A percentile compares a stretch with the other conserved stretches of the same genome.
phyloP scores from a whole-genome alignment of 2,888 invertebrate species.

The Pristionchus fissidentatus region DNA sequence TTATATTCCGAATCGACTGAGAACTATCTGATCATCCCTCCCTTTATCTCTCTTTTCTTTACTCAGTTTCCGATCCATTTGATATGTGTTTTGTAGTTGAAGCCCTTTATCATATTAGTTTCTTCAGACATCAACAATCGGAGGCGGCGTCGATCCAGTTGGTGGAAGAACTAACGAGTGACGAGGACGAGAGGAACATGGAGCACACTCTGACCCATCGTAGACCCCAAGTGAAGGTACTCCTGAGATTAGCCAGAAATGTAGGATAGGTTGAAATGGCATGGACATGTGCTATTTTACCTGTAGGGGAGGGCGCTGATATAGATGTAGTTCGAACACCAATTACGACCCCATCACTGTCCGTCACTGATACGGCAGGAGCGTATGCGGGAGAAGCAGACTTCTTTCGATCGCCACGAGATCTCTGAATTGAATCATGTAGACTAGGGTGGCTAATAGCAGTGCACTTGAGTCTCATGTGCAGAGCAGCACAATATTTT shows the following conservation, averaged over 20 bases:
- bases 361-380: background rate
- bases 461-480: too few species aligned
- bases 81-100: background rate
- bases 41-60: background rate
- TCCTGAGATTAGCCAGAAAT: background rate
- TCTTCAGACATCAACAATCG: conserved; percentile 38
- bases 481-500: too few species aligned
- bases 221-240: background rate
- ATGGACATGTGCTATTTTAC: too few species aligned
- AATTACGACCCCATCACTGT: conserved; percentile 5
- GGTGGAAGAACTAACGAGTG: background rate
- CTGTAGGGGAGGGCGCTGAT: background rate
- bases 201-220: background rate
- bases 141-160: background rate
- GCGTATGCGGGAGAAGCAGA: background rate
- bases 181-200: conserved; percentile 27
- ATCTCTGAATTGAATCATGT: too few species aligned
- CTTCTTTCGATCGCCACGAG: conserved; percentile 30
- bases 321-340: conserved; percentile 1
- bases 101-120: background rate
- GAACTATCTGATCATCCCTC: conserved; percentile 31
- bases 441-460: too few species aligned
- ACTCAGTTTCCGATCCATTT: background rate
- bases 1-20: conserved; percentile 45
- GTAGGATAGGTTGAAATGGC: background rate